Percentiles rank a stretch among this genome's conserved stretches.
Conservation (phyloP, 30 jellyfish, hydroid and myxozoan genomes). For the Rhopilema esculentum region DNA sequence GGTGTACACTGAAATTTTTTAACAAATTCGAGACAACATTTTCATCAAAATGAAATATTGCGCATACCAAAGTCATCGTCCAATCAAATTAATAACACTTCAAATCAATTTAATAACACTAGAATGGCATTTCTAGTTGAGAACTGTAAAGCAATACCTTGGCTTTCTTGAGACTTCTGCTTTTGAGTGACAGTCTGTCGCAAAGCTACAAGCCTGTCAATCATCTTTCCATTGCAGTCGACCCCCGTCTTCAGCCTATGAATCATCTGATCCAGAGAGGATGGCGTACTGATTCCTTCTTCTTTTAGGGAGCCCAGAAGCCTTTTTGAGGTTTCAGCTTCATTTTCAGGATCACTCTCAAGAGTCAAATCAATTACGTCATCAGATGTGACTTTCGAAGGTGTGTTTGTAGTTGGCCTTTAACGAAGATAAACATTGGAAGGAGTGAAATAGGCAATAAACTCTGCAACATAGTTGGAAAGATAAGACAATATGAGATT, state of each 20-base stretch:
- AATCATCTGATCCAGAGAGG: conserved; percentile 56
- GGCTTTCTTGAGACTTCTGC: background rate
- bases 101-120: background rate
- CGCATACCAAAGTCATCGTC: too few species aligned
- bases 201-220: background rate
- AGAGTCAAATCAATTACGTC: conserved; percentile 68
- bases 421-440: background rate
- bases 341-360: conserved; percentile 69
- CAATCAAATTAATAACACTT: background rate
- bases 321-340: background rate
- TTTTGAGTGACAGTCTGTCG: background rate
- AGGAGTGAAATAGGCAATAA: background rate
- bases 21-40: too few species aligned
- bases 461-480: background rate
- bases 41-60: too few species aligned
- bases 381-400: background rate
- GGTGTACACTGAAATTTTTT: too few species aligned
- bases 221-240: background rate
- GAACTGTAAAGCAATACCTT: background rate
- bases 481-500: background rate
- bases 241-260: conserved; percentile 38
- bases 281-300: conserved; percentile 5
- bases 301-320: too few species aligned
- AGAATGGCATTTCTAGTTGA: background rate
- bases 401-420: background rate